Base-by-base conservation (phyloP, 2,797 vertebrate genomes). In the Silurus aristotelis region DNA sequence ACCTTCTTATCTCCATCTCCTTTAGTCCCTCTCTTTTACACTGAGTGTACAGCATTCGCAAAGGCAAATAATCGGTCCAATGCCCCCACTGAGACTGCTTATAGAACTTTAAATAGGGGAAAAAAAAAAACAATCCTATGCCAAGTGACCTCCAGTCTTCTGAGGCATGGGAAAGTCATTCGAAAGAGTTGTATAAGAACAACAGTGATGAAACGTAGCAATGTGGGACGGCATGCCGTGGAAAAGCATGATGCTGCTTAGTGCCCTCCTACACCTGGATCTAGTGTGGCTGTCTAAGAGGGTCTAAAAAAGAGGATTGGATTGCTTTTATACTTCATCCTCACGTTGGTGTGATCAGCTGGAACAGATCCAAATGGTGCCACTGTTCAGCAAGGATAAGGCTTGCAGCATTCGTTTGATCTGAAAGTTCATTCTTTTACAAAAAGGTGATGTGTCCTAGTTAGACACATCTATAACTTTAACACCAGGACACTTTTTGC, bases 1-100 rank as follows among this genome's bases (percentile, higher is more conserved):
- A 63, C 56, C 80, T 27, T 82, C 66, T 76, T 66, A 56, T 84
- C 63, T 66, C 6, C 61, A 75, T 71, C 22, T 82, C 64, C 75
- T 86, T 88, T 68, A 81, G 52, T 83, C 72, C 55, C 9, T 83
- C 7, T 81, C 25, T 60, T 76, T 87, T 83, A 72, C 83, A 85
- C 46, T 31, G 31, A 64, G 66, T 31, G 56, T 38, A 58, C 60
- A 55, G 19, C 66, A 20, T 85, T 80, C 87, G 82, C 82, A 89
- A 88, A 89, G 88, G 72, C 77, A 84, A 75, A 60, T 56, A 15
- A 19, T 55, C 20, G 31, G 68, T 77, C 68, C 61, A 14, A 9
- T 8, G 5, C 27, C 10, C 55, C 22, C 76, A 27, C 61, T 25
- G 63, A 75, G 38, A 68, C 80, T 68, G 14, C 67, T 56, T 27